Percentiles rank a stretch among this genome's conserved stretches.
These are phyloP conservation scores for Capromys pilorides DNA, from an alignment of 2,797 vertebrate species.

Conservation along the genomic window DNA sequence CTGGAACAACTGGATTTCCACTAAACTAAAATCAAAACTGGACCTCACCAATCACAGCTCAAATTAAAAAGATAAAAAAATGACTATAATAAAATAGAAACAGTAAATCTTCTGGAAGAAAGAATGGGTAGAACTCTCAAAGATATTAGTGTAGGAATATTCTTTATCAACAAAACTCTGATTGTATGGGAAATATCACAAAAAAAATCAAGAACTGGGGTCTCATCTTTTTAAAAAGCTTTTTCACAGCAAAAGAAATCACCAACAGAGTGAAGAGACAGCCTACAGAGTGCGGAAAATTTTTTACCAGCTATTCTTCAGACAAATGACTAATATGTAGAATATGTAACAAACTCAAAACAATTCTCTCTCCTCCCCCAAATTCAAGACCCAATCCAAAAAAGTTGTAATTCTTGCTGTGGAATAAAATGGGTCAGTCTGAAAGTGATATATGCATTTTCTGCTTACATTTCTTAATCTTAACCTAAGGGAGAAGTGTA, in stretches of 20 bases:
- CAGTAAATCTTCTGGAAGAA: background rate
- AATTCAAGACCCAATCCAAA: background rate
- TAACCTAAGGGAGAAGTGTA: background rate
- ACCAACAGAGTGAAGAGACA: background rate
- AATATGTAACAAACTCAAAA: background rate
- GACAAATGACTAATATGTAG: background rate
- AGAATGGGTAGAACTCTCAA: background rate
- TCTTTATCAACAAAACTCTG: background rate
- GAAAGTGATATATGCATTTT: background rate
- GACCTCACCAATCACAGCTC: background rate
- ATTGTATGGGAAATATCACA: background rate
- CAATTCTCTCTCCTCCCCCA: background rate
- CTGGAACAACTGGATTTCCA: background rate
- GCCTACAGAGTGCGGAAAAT: background rate
- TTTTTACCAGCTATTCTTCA: background rate
- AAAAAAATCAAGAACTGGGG: background rate
- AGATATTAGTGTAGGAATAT: background rate
- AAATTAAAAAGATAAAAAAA: background rate
- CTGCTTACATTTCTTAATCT: slow-evolving; percentile 3
- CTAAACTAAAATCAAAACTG: background rate
- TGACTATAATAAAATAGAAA: background rate
- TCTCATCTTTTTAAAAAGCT: background rate
- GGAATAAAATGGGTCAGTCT: background rate
- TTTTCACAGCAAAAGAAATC: background rate
- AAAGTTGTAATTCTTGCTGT: background rate